Percentiles rank a stretch among this genome's conserved stretches.
Evolutionary conservation across 2,113 vertebrate genomes (phyloP).

Genomic region (Nansenia antarctica): DNA sequence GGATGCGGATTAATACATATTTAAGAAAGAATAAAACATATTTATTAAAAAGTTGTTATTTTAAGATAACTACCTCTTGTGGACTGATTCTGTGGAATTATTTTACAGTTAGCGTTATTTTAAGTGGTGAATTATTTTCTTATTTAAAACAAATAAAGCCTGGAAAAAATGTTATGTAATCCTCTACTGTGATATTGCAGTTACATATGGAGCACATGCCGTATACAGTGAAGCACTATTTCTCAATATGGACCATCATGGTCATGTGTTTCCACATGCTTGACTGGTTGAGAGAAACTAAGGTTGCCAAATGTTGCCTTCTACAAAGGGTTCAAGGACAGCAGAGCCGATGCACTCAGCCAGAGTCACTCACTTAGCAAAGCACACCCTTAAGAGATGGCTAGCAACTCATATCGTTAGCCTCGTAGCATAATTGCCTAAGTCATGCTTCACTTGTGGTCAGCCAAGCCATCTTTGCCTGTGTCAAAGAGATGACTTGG

Average conservation of each 20-base stretch:
- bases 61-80: conserved; percentile 46
- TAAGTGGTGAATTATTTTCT: conserved; percentile 32
- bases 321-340: background rate
- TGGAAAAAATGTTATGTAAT: conserved; percentile 8
- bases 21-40: conserved; percentile 12
- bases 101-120: conserved; percentile 8
- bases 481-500: too few species aligned
- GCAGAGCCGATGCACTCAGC: background rate
- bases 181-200: conserved; percentile 30
- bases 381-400: too few species aligned
- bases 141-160: conserved; percentile 56
- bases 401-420: too few species aligned
- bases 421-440: too few species aligned
- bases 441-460: too few species aligned
- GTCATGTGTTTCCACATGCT: background rate
- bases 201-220: background rate
- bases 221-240: background rate
- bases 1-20: conserved; percentile 20
- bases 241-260: background rate
- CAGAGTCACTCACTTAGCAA: background rate
- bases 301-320: background rate
- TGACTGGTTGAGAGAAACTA: background rate
- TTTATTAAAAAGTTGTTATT: conserved; percentile 32
- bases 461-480: too few species aligned
- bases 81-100: conserved; percentile 13